phyloP scores from a whole-genome alignment of 2,888 invertebrate genomes.

The Crioceris asparagi region DNA sequence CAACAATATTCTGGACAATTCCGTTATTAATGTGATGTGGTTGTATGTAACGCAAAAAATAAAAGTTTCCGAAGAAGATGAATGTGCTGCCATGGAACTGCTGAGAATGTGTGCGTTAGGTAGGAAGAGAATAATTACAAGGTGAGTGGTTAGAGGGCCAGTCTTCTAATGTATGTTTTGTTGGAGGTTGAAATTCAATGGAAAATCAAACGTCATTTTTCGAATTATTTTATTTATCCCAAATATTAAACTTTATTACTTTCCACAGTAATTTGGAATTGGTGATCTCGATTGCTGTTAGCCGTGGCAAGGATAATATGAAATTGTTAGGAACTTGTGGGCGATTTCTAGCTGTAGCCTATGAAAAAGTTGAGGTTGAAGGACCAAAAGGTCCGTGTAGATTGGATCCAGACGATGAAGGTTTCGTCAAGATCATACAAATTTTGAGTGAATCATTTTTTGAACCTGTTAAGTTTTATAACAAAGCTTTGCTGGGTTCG shows the following conservation, averaged over 20 bases:
- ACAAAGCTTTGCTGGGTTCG: slow-evolving; percentile 47
- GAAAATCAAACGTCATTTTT: neutral
- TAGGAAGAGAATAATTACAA: slow-evolving; percentile 35
- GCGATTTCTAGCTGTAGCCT: slow-evolving; percentile 44
- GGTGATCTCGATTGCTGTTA: slow-evolving; percentile 60
- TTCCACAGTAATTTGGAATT: slow-evolving; percentile 26
- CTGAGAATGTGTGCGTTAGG: slow-evolving; percentile 61
- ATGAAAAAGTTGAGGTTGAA: slow-evolving; percentile 31
- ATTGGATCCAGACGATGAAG: slow-evolving; percentile 40
- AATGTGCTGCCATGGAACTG: slow-evolving; percentile 62
- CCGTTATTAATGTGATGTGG: slow-evolving; percentile 64
- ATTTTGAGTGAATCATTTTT: slow-evolving; percentile 42
- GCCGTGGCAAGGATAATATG: slow-evolving; percentile 40
- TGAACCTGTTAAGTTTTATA: slow-evolving; percentile 41
- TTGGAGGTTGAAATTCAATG: neutral
- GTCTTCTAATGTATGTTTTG: too few species aligned
- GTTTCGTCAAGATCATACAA: slow-evolving; percentile 42
- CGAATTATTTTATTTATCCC: neutral
- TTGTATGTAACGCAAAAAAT: slow-evolving; percentile 65
- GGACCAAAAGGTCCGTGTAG: slow-evolving; percentile 32
- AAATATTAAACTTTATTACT: neutral
- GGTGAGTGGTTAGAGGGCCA: too few species aligned
- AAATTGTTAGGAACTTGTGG: slow-evolving; percentile 49
- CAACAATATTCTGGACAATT: slow-evolving; percentile 38
- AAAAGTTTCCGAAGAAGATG: slow-evolving; percentile 56